Evolutionary conservation across 2,888 invertebrate genomes (phyloP).

Genomic region (Ochropacha duplaris): DNA sequence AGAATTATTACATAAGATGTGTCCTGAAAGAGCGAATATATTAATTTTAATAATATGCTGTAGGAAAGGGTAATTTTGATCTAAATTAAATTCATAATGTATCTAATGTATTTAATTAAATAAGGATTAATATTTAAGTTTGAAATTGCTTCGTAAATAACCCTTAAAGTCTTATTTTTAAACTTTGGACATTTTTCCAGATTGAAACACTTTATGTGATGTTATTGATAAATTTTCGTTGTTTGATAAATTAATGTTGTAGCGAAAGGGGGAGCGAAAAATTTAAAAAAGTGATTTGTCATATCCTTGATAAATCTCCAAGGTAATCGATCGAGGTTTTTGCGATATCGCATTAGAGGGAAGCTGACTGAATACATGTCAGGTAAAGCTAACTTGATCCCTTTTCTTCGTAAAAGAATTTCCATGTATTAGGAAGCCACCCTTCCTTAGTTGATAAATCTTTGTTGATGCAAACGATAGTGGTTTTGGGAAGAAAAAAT

Average conservation of each 20-base stretch:
- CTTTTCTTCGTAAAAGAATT: slow-evolving; percentile 48
- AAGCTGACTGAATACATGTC: slow-evolving; percentile 23
- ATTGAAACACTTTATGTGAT: neutral
- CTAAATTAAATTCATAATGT: too few relatives aligned
- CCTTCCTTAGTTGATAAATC: slow-evolving; percentile 26
- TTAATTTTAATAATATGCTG: too few relatives aligned
- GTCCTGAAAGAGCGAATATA: too few relatives aligned
- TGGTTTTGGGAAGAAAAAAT: slow-evolving; percentile 9
- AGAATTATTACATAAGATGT: too few relatives aligned
- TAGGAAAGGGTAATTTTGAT: too few relatives aligned
- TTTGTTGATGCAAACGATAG: slow-evolving; percentile 16
- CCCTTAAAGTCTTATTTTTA: too few relatives aligned
- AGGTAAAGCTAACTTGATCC: slow-evolving; percentile 46
- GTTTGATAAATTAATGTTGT: neutral
- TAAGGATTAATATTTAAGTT: too few relatives aligned
- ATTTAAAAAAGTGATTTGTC: slow-evolving; percentile 12
- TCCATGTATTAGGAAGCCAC: slow-evolving; percentile 31
- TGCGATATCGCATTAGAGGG: slow-evolving; percentile 32
- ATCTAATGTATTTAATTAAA: too few relatives aligned
- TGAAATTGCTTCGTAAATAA: too few relatives aligned
- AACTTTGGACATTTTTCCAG: too few relatives aligned
- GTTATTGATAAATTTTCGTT: neutral
- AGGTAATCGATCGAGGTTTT: slow-evolving; percentile 22
- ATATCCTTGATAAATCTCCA: slow-evolving; percentile 3
- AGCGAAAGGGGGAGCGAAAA: neutral